These are phyloP conservation scores for Actenoides lindsayi DNA, from an alignment of 2,113 vertebrate species.

Conservation along the genomic window DNA sequence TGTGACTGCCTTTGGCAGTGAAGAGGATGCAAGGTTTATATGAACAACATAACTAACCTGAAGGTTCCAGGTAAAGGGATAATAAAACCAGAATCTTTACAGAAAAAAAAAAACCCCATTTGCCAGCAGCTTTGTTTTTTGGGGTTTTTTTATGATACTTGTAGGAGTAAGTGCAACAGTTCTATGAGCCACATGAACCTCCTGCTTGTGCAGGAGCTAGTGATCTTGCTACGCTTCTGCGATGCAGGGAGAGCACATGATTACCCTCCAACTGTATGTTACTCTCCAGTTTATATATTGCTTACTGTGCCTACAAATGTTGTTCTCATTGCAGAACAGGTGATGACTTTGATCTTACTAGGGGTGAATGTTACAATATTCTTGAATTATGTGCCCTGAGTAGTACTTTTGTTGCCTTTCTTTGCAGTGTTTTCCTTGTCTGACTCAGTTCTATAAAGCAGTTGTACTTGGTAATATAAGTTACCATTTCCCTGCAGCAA, in stretches of 20 bases:
- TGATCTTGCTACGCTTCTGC: not conserved
- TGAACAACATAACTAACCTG: not conserved
- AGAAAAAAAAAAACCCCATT: not conserved
- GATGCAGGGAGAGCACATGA: not conserved
- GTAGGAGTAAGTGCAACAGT: not conserved
- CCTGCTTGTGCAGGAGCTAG: not conserved
- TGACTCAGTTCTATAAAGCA: not conserved
- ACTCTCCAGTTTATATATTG: not conserved
- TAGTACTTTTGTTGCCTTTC: not conserved
- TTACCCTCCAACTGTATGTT: not conserved
- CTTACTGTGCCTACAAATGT: not conserved
- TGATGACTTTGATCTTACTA: not conserved
- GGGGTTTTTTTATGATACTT: not conserved
- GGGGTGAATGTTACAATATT: not conserved
- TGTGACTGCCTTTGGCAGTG: not conserved
- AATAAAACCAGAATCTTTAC: not conserved
- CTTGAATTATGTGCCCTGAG: not conserved
- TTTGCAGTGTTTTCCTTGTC: not conserved
- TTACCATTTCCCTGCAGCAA: not conserved
- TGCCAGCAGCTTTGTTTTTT: not conserved
- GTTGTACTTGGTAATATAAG: not conserved
- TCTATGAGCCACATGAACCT: not conserved
- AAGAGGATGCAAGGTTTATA: not conserved
- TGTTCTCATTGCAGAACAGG: not conserved
- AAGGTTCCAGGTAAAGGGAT: not conserved